Evolutionary conservation across 2,888 invertebrate species (phyloP), one percentile per base, ranked within the genome.

Genomic region (Sphinx pinastri): DNA sequence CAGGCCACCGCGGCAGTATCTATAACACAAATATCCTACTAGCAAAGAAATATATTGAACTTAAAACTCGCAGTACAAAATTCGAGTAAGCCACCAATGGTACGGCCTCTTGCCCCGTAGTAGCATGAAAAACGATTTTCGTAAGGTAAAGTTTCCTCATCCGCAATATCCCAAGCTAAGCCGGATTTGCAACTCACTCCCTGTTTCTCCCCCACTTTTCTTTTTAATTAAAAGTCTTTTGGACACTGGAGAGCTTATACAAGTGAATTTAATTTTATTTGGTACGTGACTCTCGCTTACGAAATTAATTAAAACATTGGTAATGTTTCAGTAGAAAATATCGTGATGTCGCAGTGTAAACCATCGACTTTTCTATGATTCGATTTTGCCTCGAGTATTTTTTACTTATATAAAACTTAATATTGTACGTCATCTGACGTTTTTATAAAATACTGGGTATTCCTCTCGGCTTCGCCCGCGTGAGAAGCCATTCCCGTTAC

Each of bases 201-300:
- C 81, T 79, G 82, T 63, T 82, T 83, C 82, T 81, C 84, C 82
- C 38, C 77, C 81, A 84, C 85, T 85, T 88, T 84, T 84, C 84
- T 88, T 90, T 91, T 91, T 90, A 91, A 91, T 91, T 90, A 91
- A 92, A 91, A 88, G 82, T 85, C 86, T 88, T 90, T 90, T 88
- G 88, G 81, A 83, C 81, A 79, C 80, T 76, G 76, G 77, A 79
- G 83, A 84, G 81, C 84, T 84, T 82, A 83, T 82, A 82, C 83
- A 84, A 85, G 81, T 83, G 77, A 80, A 82, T 78, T 79, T 81
- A 80, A 69, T 69, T 81, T 76, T 76, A 75, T 75, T 76, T 74
- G 77, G 79, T 81, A 82, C 83, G 83, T 80, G 82, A 81, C 78
- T 79, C 74, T 72, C 70, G 70, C 70, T 70, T 54, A 63, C 54